Evolutionary conservation across 2,797 vertebrate species (phyloP).

Genomic region (Ctenopoma multispine): DNA sequence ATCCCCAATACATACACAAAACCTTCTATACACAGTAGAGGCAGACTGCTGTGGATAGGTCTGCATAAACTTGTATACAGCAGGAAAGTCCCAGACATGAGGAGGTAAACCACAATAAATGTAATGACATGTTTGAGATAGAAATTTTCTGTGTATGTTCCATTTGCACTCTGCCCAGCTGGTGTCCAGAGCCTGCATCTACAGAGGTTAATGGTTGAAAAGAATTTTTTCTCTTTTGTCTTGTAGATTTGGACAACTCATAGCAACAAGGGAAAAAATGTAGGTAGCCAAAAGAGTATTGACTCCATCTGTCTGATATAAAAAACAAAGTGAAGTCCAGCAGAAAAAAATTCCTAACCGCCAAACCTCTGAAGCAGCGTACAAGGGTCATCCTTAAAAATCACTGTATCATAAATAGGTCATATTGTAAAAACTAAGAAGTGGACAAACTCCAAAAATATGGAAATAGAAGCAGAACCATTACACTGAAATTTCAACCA

Average conservation of each 20-base stretch:
- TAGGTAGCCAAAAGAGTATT: constrained; percentile 48
- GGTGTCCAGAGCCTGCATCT: background rate
- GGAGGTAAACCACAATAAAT: background rate
- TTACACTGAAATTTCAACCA: constrained; percentile 12
- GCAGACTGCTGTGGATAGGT: background rate
- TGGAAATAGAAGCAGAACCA: constrained; percentile 13
- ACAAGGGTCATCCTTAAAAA: constrained; percentile 29
- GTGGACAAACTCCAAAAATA: constrained; percentile 7
- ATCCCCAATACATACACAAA: background rate
- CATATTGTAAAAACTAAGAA: constrained; percentile 21
- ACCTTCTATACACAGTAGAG: too few species aligned
- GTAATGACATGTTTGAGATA: constrained; percentile 1
- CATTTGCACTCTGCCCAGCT: background rate
- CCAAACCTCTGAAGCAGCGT: constrained; percentile 26
- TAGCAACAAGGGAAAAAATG: constrained; percentile 12
- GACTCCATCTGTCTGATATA: constrained; percentile 44
- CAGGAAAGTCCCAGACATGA: background rate
- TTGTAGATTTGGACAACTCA: constrained; percentile 24
- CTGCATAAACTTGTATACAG: constrained; percentile 16
- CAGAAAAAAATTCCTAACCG: constrained; percentile 8
- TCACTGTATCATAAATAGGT: constrained; percentile 12
- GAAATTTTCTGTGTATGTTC: background rate
- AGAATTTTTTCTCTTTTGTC: constrained; percentile 14
- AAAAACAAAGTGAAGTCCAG: constrained; percentile 12
- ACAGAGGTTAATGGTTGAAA: constrained; percentile 22